phyloP scores from a whole-genome alignment of 2,888 invertebrate genomes.

The Hypolimnas misippus region DNA sequence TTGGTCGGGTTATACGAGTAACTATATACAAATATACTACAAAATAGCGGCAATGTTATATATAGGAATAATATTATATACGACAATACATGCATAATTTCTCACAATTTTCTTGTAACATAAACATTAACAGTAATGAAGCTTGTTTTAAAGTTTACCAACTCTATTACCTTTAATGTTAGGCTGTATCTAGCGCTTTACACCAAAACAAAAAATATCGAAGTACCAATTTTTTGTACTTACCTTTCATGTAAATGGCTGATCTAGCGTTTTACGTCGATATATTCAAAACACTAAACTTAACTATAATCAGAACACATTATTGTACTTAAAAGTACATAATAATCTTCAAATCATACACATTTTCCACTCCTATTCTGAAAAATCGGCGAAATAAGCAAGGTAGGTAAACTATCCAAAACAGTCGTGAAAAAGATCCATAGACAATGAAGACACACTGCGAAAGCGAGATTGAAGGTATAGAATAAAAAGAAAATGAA shows the following conservation, averaged over 20 bases:
- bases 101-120: constrained; percentile 48
- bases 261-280: constrained; percentile 65
- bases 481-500: constrained; percentile 27
- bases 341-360: constrained; percentile 61
- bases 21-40: constrained; percentile 63
- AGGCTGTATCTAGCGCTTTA: constrained; percentile 54
- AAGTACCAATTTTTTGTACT: constrained; percentile 81
- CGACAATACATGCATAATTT: constrained; percentile 59
- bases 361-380: constrained; percentile 69
- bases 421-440: constrained; percentile 83
- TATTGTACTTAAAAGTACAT: constrained; percentile 57
- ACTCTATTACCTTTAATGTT: constrained; percentile 42
- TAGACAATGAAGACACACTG: constrained; percentile 56
- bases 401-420: constrained; percentile 82
- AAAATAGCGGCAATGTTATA: constrained; percentile 80
- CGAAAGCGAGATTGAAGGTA: constrained; percentile 30
- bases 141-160: constrained; percentile 34
- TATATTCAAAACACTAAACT: constrained; percentile 51
- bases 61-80: constrained; percentile 61
- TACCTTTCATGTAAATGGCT: constrained; percentile 84
- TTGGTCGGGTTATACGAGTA: constrained; percentile 64
- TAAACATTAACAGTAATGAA: constrained; percentile 43
- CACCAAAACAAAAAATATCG: constrained; percentile 68
- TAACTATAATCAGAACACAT: constrained; percentile 68
- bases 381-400: constrained; percentile 80